Base-by-base conservation (phyloP, 2,888 invertebrate species). In the Heliconius aoede region DNA sequence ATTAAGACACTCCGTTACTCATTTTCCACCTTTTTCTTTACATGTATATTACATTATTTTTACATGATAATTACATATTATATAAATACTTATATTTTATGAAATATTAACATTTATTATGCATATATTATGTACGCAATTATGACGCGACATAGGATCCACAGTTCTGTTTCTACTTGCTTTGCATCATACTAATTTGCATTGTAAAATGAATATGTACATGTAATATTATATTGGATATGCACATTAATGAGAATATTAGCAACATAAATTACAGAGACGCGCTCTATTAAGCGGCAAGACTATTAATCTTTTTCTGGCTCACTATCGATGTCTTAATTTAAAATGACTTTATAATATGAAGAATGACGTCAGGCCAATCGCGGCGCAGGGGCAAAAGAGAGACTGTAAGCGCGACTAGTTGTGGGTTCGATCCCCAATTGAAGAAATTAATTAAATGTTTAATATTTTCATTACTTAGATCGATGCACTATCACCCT, bases 251-350 rank as follows among this genome's bases (percentile, higher is more conserved):
- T 80, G 79, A 77, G 76, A 78, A 78, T 83, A 88, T 90, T 89
- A 87, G 87, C 87, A 88, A 88, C 85, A 85, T 78, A 86, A 89
- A 89, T 90, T 85, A 87, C 83, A 84, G 83, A 83, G 83, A 84
- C 83, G 84, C 79, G 80, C 80, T 71, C 78, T 79, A 83, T 82
- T 80, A 81, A 85, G 76, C 87, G 87, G 90, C 89, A 86, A 85
- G 84, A 88, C 85, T 87, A 89, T 90, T 88, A 89, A 87, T 88
- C 87, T 86, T 86, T 84, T 87, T 84, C 83, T 81, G 80, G 81
- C 74, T 51, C 72, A 74, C 82, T 82, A 84, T 82, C 51, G 28
- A 60, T 71, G n/a, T 69, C 30, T 69, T 30, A 30, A 51, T 28
- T 51, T 51, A n/a, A 21, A 2, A n/a, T 51, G 51, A 46, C 28